Percentiles rank a stretch among this genome's conserved stretches.
These are phyloP conservation scores for Disparrhopalites patrizii DNA, from an alignment of 2,888 invertebrate species.

Conservation along the genomic window DNA sequence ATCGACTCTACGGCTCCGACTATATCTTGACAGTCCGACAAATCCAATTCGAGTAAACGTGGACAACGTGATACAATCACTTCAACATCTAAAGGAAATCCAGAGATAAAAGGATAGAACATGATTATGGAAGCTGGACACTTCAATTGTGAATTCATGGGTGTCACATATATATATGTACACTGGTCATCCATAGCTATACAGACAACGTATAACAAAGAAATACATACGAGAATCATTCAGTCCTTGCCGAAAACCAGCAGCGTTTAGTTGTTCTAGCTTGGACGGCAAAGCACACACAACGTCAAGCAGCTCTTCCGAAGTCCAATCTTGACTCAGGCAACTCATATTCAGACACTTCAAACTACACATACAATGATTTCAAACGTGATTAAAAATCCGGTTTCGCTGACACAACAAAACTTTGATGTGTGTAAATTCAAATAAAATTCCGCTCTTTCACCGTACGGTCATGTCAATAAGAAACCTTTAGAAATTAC, in stretches of 20 bases:
- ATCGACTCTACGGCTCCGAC: slow-evolving; percentile 60
- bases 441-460: no score
- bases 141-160: no score
- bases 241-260: slow-evolving; percentile 73
- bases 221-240: slow-evolving; percentile 66
- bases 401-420: no score
- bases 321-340: slow-evolving; percentile 51
- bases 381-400: no score
- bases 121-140: no score
- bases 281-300: slow-evolving; percentile 62
- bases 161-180: no score
- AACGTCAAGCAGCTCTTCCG: slow-evolving; percentile 58
- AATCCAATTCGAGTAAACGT: slow-evolving; percentile 73
- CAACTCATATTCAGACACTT: slow-evolving; percentile 76
- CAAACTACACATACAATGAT: no score
- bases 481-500: slow-evolving; percentile 54
- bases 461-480: no score
- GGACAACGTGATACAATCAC: slow-evolving; percentile 65
- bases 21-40: slow-evolving; percentile 78
- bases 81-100: slow-evolving; percentile 61
- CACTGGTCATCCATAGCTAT: no score
- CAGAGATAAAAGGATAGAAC: no score
- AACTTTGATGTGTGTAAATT: no score
- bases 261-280: slow-evolving; percentile 71
- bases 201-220: background rate